Percentiles rank a stretch among this genome's conserved stretches.
Conservation (phyloP, 2,797 vertebrate species). For the Halcyon badia region DNA sequence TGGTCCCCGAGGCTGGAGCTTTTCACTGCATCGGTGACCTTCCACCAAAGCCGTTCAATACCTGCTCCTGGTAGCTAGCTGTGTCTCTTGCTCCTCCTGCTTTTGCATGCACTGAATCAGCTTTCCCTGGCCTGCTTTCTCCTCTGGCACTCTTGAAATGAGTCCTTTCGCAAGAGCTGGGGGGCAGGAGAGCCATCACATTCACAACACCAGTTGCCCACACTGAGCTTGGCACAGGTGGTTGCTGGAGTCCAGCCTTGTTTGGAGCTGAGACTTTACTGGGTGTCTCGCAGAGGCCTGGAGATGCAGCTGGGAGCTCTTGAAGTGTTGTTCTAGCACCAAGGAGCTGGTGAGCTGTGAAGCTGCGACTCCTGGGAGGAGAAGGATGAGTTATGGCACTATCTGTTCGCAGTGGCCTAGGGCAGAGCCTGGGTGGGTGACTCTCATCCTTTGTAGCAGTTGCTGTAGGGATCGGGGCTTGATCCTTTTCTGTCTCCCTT, state of each 20-base stretch:
- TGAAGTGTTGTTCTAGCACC: fast-evolving
- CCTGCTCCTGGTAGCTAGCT: background rate
- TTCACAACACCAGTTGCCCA: background rate
- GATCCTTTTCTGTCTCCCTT: fast-evolving
- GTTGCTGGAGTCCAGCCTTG: background rate
- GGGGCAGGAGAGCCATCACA: background rate
- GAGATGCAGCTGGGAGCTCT: background rate
- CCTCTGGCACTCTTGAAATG: conserved; percentile 9
- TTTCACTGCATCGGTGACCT: background rate
- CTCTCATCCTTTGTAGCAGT: background rate
- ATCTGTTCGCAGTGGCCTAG: fast-evolving
- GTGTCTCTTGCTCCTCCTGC: background rate
- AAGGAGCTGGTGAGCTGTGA: background rate
- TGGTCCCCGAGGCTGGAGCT: conserved; percentile 41
- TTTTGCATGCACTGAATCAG: background rate
- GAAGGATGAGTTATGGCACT: background rate
- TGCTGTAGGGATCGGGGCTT: background rate
- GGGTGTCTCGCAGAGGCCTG: background rate
- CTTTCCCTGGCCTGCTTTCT: conserved; percentile 20
- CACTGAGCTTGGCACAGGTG: background rate
- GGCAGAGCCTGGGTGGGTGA: background rate
- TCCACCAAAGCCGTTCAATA: background rate
- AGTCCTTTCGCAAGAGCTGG: background rate
- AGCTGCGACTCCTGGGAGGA: fast-evolving
- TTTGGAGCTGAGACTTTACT: background rate